These are phyloP conservation scores for Diplogasteroides magnus DNA, from an alignment of 1,140 invertebrate species.

Conservation along the genomic window DNA sequence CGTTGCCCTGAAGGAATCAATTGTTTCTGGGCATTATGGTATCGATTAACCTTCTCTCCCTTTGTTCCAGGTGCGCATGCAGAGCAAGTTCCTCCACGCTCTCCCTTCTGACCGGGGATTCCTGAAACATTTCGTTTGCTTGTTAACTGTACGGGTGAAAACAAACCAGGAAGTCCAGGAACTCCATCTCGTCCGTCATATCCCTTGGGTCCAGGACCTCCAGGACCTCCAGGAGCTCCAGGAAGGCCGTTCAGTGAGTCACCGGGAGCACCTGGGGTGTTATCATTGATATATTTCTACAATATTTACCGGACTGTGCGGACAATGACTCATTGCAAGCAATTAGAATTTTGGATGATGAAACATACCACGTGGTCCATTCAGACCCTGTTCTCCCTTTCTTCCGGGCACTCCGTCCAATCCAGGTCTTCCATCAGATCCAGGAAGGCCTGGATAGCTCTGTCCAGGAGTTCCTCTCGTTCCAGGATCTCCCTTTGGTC, in stretches of 20 bases:
- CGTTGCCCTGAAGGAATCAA: conserved; percentile 25
- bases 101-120: conserved; percentile 53
- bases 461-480: conserved; percentile 48
- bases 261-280: conserved; percentile 45
- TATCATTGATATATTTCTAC: conserved; percentile 13
- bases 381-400: conserved; percentile 51
- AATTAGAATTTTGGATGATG: neutral
- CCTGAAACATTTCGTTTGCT: too few species aligned
- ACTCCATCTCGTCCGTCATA: conserved; percentile 53
- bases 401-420: conserved; percentile 50
- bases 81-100: conserved; percentile 50
- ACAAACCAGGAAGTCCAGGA: conserved; percentile 46
- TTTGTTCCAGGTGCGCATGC: conserved; percentile 54
- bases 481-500: conserved; percentile 52
- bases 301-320: too few species aligned
- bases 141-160: neutral
- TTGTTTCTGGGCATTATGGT: neutral
- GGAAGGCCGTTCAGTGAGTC: conserved; percentile 54
- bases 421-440: conserved; percentile 52
- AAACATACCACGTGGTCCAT: conserved; percentile 51
- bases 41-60: conserved; percentile 47
- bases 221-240: conserved; percentile 45
- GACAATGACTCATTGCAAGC: too few species aligned
- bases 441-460: conserved; percentile 52
- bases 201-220: conserved; percentile 47